Evolutionary conservation across 2,888 invertebrate genomes (phyloP), one percentile per base, ranked within the genome.

Genomic region (Nemapogon koenigi): DNA sequence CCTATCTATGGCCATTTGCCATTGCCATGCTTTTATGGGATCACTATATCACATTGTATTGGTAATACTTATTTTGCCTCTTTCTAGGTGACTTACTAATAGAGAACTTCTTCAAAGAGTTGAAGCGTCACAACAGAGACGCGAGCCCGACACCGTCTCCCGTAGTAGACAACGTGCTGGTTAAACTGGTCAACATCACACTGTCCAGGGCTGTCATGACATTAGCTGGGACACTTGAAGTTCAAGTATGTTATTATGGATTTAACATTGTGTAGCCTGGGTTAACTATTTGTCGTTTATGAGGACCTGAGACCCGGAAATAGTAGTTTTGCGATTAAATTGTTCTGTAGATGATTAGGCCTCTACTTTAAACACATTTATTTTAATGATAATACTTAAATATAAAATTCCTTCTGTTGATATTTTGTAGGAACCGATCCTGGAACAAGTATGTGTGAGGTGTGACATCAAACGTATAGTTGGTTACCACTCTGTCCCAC

Each of bases 91-190:
- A 89, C 52, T 73, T 92, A n/a, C 81, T 81, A 4, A 84, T 91
- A 16, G 89, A 90, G 57, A 93, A 92, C 57, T 89, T 89, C 68
- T 90, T 91, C 68, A 87, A 88, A 52, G 82, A 82, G 43, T 55
- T 79, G 30, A 47, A 55, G 11, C 62, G 54, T 25, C 45, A 51
- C 0, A 50, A 45, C 38, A 66, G 52, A n/a, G 70, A 56, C 37
- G 56, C 45, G 40, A 64, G 59, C 36, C 68, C 67, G 0, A 64
- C 72, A 16, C 76, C 73, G 39, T 66, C 55, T 18, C 81, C 81
- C 2, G 73, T 85, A 16, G 81, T 88, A 10, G 90, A 90, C 59
- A 89, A 90, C 51, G 83, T 90, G 42, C 62, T 90, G 35, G 61
- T 89, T 22, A 86, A 87, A 53, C 69, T 90, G 19, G 85, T 83